phyloP scores from a whole-genome alignment of 2,888 invertebrate species.

The Melanostoma scalare region DNA sequence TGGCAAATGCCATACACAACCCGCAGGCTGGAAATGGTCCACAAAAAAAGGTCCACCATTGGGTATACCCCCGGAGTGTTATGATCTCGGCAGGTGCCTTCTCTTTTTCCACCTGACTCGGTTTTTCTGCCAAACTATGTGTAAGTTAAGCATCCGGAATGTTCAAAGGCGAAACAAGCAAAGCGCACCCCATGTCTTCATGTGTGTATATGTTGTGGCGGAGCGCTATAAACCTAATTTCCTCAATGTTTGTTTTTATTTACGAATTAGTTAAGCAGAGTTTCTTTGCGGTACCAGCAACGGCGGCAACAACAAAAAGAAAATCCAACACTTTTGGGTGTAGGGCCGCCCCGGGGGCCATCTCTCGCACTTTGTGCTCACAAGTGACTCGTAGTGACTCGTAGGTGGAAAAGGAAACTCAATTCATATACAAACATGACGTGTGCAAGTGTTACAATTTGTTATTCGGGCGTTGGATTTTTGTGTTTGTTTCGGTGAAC shows the following conservation, averaged over 20 bases:
- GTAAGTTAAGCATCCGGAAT: conserved; percentile 55
- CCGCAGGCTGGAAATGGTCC: conserved; percentile 37
- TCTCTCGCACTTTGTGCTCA: conserved; percentile 53
- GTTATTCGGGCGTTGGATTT: conserved; percentile 30
- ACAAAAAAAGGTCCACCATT: conserved; percentile 57
- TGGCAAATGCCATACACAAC: conserved; percentile 56
- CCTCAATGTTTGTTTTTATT: conserved; percentile 74
- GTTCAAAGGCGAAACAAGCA: conserved; percentile 45
- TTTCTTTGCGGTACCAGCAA: conserved; percentile 44
- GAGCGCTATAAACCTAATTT: conserved; percentile 69
- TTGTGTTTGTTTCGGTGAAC: conserved; percentile 46
- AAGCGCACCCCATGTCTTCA: conserved; percentile 25
- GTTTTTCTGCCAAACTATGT: neutral
- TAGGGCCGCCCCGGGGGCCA: conserved; percentile 40
- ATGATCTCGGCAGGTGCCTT: conserved; percentile 44
- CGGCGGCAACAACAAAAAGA: conserved; percentile 41
- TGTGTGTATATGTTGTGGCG: conserved; percentile 21
- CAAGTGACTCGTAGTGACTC: conserved; percentile 29
- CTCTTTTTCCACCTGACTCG: conserved; percentile 44
- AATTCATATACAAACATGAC: conserved; percentile 59
- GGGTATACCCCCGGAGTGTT: conserved; percentile 53
- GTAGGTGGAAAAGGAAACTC: conserved; percentile 1
- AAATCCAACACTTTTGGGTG: conserved; percentile 44
- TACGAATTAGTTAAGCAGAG: conserved; percentile 73
- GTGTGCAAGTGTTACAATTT: conserved; percentile 65